Evolutionary conservation across 2,113 vertebrate species (phyloP).

Genomic region (Benitochromis conjunctus): DNA sequence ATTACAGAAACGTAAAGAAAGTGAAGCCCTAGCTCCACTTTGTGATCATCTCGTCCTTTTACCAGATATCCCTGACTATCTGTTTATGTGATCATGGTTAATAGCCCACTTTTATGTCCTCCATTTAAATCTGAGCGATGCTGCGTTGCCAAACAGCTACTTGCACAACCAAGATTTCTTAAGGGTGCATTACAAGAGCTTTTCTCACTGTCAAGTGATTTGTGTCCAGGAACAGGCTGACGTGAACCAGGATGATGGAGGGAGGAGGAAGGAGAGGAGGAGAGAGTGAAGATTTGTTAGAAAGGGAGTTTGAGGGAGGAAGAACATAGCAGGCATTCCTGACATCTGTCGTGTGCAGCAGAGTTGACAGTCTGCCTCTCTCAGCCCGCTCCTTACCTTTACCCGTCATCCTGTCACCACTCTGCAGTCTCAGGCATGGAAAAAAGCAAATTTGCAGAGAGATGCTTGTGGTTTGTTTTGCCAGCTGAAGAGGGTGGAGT

Average conservation of each 20-base stretch:
- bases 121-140: background rate
- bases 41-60: background rate
- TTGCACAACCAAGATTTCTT: background rate
- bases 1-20: background rate
- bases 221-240: background rate
- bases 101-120: background rate
- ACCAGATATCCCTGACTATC: background rate
- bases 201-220: background rate
- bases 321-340: slow-evolving; percentile 54
- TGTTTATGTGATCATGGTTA: background rate
- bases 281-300: background rate
- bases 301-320: slow-evolving; percentile 26
- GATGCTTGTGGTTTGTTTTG: slow-evolving; percentile 4
- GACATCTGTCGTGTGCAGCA: background rate
- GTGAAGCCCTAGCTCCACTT: background rate
- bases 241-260: background rate
- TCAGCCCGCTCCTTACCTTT: background rate
- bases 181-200: background rate
- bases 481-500: background rate
- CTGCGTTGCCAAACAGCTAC: background rate
- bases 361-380: background rate
- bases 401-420: background rate
- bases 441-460: background rate
- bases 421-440: background rate
- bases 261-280: background rate